Base-by-base conservation (phyloP, 2,888 invertebrate species). In the Drosophila meridionalis region DNA sequence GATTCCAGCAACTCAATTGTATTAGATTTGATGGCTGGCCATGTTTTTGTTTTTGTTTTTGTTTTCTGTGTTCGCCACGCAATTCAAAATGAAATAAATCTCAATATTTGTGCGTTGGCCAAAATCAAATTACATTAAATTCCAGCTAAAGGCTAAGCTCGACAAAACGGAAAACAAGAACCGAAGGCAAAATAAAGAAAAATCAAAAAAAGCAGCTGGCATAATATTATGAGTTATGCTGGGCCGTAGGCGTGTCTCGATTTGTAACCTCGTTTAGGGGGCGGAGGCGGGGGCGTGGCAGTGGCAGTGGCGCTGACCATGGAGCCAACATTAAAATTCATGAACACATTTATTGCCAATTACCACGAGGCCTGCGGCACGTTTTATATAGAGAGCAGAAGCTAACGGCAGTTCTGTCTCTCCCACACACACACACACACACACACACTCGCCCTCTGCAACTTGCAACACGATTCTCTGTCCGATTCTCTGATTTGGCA, bases 291-390 rank as follows among this genome's bases (percentile, higher is more conserved):
- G 48, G 59, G 59, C 50, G 64, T 57, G 65, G 50, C 56, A 30
- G 64, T 57, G 65, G 50, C 56, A 30, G 48, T 43, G 60, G 36
- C 50, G 69, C 74, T 87, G 90, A 83, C 85, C 90, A 76, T 63
- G 78, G 64, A 74, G 70, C 64, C 69, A 61, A 63, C 91, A 90
- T 91, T 90, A 90, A 90, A 91, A 90, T 90, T 91, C 90, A 90
- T 90, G 89, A 90, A 91, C 90, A 87, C 89, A 90, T 90, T 90
- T 91, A 90, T 90, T 90, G 90, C 88, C 90, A 90, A 90, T 91
- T 91, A 90, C 91, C 83, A 83, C 85, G 73, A 63, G 76, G 87
- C 82, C 77, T 73, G 45, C 42, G 77, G 80, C 87, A 88, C 87
- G 89, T 83, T 87, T 72, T 77, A 69, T 78, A 76, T 89, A 73